phyloP scores from a whole-genome alignment of 2,888 invertebrate species.

The Limnephilus rhombicus region DNA sequence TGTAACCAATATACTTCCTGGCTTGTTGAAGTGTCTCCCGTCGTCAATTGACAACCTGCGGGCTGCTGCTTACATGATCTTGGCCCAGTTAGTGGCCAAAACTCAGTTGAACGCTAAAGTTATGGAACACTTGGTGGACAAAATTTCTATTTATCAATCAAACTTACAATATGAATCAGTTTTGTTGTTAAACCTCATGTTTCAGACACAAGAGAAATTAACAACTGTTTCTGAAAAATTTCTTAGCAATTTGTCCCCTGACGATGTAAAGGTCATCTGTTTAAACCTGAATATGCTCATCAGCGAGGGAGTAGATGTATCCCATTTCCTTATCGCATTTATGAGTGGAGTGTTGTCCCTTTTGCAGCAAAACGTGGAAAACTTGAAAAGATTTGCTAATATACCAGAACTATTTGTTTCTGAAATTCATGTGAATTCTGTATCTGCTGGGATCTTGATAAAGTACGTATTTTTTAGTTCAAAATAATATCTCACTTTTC shows the following conservation, averaged over 20 bases:
- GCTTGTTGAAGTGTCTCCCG: conserved; percentile 83
- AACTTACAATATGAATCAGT: conserved; percentile 79
- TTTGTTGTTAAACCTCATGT: conserved; percentile 83
- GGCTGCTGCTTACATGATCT: conserved; percentile 85
- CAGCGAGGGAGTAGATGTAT: conserved; percentile 77
- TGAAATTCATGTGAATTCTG: conserved; percentile 78
- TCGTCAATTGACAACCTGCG: conserved; percentile 84
- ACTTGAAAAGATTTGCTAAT: conserved; percentile 74
- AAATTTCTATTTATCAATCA: conserved; percentile 72
- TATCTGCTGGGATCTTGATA: conserved; percentile 78
- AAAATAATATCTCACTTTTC: not conserved
- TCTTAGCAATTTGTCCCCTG: conserved; percentile 74
- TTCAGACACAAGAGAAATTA: conserved; percentile 80
- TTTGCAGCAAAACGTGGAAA: conserved; percentile 76
- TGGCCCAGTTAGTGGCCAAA: conserved; percentile 83
- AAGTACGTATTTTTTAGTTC: conserved; percentile 77
- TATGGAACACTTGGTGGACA: conserved; percentile 79
- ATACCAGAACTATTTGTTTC: conserved; percentile 80
- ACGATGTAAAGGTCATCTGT: conserved; percentile 72
- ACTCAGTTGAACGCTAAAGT: conserved; percentile 80
- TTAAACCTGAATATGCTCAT: conserved; percentile 77
- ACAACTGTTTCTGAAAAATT: conserved; percentile 76
- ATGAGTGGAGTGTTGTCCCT: conserved; percentile 76
- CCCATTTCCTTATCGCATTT: conserved; percentile 79
- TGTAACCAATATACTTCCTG: conserved; percentile 83